Evolutionary conservation across 2,888 invertebrate species (phyloP), one percentile per base, ranked within the genome.

Genomic region (Tenthredo amoena): DNA sequence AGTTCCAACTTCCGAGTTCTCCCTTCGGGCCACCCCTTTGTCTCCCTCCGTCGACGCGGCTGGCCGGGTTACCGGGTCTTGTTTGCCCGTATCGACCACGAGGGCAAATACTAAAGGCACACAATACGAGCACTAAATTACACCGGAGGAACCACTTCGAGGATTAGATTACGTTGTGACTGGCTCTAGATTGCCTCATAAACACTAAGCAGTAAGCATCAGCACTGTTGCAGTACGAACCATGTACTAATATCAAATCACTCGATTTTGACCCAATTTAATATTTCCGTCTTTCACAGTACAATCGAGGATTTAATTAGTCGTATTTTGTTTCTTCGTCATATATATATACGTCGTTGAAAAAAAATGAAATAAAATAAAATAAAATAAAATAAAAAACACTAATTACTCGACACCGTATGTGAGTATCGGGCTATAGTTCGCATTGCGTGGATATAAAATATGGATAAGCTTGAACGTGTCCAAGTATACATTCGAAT

Each of bases 81-180:
- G 83, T 68, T 83, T 83, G 68, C 83, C 83, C 83, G 83, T 83
- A 83, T 83, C 83, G 83, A 83, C 83, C 83, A 83, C 83, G 83
- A 83, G 83, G 83, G 83, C 83, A 83, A 83, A 83, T 83, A 83
- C 83, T 83, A 83, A 83, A 83, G 83, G 83, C 83, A 68, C 47
- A 71, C 65, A 71, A 83, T 83, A 83, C 68, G 83, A 83, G 68
- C 71, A 71, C 68, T 83, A 83, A 83, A 83, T 83, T 83, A 83
- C 83, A 71, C 83, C 68, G 83, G 47, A 47, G 83, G 83, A 83
- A 83, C 83, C 83, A 83, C 83, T 83, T 71, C 37, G 68, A 71
- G 83, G 83, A 83, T 83, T 83, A 83, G 83, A 83, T 83, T 83
- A 83, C 83, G 68, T 83, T 71, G 68, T 83, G 83, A 83, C 83